Conservation (phyloP, 1,140 invertebrate species). For the Mercenaria mercenaria region DNA sequence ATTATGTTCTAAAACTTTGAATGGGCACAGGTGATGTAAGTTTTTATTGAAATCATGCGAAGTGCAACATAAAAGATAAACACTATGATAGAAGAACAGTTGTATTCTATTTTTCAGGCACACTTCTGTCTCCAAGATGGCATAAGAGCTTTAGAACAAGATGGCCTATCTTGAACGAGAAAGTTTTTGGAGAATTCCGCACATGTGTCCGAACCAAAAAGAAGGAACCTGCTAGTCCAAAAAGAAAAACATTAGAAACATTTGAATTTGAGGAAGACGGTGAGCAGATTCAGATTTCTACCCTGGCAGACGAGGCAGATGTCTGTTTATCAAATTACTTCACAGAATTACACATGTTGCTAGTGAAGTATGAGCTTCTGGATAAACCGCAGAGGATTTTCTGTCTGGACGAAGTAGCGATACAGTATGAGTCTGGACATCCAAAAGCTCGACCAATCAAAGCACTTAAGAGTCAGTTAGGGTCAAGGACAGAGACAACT, state of each 20-base stretch:
- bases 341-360: slow-evolving; percentile 41
- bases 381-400: slow-evolving; percentile 52
- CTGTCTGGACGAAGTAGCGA: slow-evolving; percentile 57
- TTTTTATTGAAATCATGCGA: no score
- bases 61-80: no score
- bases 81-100: no score
- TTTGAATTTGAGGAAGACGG: slow-evolving; percentile 65
- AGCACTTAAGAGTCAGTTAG: slow-evolving; percentile 35
- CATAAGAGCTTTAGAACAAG: slow-evolving; percentile 60
- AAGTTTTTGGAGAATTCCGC: slow-evolving; percentile 55
- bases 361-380: slow-evolving; percentile 56
- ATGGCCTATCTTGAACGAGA: slow-evolving; percentile 61
- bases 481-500: slow-evolving; percentile 56
- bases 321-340: slow-evolving; percentile 57
- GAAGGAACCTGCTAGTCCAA: slow-evolving; percentile 28
- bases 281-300: slow-evolving; percentile 61
- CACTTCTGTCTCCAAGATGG: slow-evolving; percentile 57
- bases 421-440: slow-evolving; percentile 60
- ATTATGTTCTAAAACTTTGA: no score
- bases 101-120: not conserved
- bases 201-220: slow-evolving; percentile 44
- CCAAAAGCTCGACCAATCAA: slow-evolving; percentile 57
- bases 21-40: no score
- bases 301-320: slow-evolving; percentile 53
- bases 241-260: slow-evolving; percentile 48